These are phyloP conservation scores for Oryzias woworae DNA, from an alignment of 2,113 vertebrate species.

Conservation along the genomic window DNA sequence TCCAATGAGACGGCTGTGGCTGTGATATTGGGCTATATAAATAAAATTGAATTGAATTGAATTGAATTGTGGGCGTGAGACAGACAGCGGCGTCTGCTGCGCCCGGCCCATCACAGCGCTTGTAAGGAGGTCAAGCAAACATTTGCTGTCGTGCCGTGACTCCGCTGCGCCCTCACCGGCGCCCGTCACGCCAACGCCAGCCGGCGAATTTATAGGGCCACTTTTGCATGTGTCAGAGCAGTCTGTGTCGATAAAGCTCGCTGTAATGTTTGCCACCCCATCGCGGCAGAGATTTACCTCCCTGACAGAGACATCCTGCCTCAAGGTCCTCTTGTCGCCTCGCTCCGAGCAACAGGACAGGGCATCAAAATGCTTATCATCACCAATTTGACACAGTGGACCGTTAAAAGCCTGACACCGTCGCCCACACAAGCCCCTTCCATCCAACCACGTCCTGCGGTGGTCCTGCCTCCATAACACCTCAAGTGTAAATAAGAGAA, in stretches of 20 bases:
- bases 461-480: slow-evolving; percentile 38
- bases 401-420: slow-evolving; percentile 64
- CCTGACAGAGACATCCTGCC: slow-evolving; percentile 74
- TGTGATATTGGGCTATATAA: too few relatives aligned
- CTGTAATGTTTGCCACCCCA: slow-evolving; percentile 82
- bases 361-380: slow-evolving; percentile 82
- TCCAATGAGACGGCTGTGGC: too few relatives aligned
- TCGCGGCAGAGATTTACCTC: slow-evolving; percentile 75
- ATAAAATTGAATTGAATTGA: too few relatives aligned
- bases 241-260: slow-evolving; percentile 81
- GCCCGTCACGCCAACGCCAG: slow-evolving; percentile 65
- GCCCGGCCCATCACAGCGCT: background rate
- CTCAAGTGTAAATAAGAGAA: slow-evolving; percentile 90
- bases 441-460: slow-evolving; percentile 45
- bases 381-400: slow-evolving; percentile 83
- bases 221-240: slow-evolving; percentile 75
- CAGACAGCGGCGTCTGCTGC: background rate
- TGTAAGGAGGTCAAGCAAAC: slow-evolving; percentile 71
- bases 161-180: slow-evolving; percentile 51
- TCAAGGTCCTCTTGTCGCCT: slow-evolving; percentile 77
- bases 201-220: slow-evolving; percentile 69
- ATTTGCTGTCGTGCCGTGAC: slow-evolving; percentile 65
- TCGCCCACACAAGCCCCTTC: slow-evolving; percentile 27
- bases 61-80: too few relatives aligned
- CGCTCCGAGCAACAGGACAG: slow-evolving; percentile 19